Evolutionary conservation across 2,113 vertebrate genomes (phyloP).

Genomic region (Nymphicus hollandicus): DNA sequence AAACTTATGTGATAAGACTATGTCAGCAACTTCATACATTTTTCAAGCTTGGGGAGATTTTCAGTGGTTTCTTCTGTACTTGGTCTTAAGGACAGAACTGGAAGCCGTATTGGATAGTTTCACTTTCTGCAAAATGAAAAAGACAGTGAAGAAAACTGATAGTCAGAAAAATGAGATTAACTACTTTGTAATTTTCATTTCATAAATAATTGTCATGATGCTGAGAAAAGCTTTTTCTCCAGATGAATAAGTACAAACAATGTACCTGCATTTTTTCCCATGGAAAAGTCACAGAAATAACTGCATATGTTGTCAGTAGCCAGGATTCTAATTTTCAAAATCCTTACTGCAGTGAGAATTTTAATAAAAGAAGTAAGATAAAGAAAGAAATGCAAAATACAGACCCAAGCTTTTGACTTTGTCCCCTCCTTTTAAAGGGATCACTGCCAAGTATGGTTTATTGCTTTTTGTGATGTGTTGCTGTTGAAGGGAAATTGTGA

Average conservation of each 20-base stretch:
- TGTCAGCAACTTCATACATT: not conserved
- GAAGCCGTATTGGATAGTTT: not conserved
- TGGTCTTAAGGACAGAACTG: not conserved
- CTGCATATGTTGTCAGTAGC: not conserved
- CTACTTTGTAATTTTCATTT: conserved; percentile 22
- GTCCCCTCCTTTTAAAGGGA: not conserved
- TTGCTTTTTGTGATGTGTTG: not conserved
- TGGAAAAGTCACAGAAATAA: conserved; percentile 11
- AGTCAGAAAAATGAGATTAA: not conserved
- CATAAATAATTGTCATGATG: not conserved
- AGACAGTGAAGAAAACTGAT: not conserved
- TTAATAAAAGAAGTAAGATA: not conserved
- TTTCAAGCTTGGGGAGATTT: not conserved
- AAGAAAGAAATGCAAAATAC: not conserved
- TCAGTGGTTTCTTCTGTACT: not conserved
- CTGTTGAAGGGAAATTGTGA: not conserved
- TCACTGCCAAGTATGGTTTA: not conserved
- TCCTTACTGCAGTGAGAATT: not conserved
- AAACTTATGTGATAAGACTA: not conserved
- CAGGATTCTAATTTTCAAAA: conserved; percentile 12
- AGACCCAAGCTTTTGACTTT: not conserved
- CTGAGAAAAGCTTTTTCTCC: conserved; percentile 19
- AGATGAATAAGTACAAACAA: conserved; percentile 14
- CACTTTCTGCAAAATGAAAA: not conserved
- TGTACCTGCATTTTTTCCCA: not conserved